Conservation (phyloP, 2,888 invertebrate genomes). For the Gastracanthus pulcherrimus region DNA sequence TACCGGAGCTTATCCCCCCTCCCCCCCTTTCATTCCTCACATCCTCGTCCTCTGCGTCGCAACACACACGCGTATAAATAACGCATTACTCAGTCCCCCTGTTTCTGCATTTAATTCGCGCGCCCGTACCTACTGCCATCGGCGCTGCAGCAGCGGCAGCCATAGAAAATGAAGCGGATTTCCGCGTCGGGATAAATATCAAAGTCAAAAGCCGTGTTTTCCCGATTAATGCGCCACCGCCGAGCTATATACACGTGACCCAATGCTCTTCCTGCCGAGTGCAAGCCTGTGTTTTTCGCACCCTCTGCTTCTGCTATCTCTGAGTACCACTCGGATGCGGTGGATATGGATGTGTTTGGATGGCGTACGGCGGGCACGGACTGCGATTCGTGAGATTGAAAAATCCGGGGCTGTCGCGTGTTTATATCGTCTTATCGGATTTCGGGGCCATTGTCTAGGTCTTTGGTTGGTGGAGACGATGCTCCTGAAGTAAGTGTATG, state of each 20-base stretch:
- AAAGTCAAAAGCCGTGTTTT: conserved; percentile 64
- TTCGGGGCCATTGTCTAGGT: conserved; percentile 39
- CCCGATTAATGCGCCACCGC: not conserved
- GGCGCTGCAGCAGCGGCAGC: not conserved
- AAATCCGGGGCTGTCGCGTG: conserved; percentile 36
- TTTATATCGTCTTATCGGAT: conserved; percentile 53
- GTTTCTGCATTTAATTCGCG: conserved; percentile 18
- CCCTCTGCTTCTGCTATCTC: not conserved
- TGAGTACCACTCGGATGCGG: no score
- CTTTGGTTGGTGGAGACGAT: no score
- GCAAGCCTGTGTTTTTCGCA: conserved; percentile 20
- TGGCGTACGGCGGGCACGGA: no score
- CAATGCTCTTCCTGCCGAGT: conserved; percentile 3
- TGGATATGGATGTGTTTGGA: no score
- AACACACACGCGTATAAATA: conserved; percentile 38
- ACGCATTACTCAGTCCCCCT: conserved; percentile 31
- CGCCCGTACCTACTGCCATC: no score
- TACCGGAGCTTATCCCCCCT: no score
- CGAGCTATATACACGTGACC: not conserved
- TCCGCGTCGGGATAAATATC: conserved; percentile 57
- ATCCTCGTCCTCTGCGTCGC: not conserved
- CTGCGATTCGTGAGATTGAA: conserved; percentile 47
- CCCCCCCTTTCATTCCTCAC: not conserved
- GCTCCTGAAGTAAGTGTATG: not conserved
- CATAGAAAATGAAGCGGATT: conserved; percentile 49